Evolutionary conservation across 2,113 vertebrate species (phyloP).

Genomic region (Melospiza georgiana): DNA sequence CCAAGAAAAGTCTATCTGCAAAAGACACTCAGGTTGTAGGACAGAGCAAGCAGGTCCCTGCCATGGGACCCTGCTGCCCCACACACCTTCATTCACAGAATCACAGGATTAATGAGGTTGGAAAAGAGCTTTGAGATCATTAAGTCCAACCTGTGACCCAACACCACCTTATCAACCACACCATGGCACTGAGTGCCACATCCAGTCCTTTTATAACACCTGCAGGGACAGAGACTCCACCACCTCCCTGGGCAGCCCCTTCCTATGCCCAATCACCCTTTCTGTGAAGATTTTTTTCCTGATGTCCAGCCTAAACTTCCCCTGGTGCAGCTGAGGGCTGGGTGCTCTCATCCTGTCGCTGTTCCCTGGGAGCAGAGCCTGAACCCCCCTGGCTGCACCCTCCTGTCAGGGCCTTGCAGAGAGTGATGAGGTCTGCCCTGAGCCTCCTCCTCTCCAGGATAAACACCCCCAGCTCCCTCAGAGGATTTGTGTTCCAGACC

Average conservation of each 20-base stretch:
- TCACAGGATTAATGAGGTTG: fast-evolving
- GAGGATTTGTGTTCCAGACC: background rate
- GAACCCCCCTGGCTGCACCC: background rate
- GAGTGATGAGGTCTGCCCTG: background rate
- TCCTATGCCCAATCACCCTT: background rate
- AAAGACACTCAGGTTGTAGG: fast-evolving
- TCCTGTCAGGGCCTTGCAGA: background rate
- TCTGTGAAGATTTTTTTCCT: background rate
- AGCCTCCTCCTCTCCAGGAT: background rate
- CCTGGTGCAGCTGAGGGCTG: background rate
- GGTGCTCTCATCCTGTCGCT: fast-evolving
- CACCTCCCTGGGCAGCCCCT: background rate
- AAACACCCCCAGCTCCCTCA: background rate
- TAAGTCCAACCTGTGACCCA: fast-evolving
- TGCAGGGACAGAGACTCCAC: background rate
- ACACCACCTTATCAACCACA: background rate
- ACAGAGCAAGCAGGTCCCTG: background rate
- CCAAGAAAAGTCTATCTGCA: background rate
- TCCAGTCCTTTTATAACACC: background rate
- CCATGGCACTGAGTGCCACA: background rate
- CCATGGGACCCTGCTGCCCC: background rate
- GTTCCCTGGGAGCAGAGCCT: background rate
- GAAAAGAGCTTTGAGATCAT: background rate
- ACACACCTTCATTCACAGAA: background rate
- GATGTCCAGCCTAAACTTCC: background rate